Percentiles rank a stretch among this genome's conserved stretches.
phyloP scores from a whole-genome alignment of 37 sponge, comb jelly and placozoan genomes.

The Halichondria panicea region DNA sequence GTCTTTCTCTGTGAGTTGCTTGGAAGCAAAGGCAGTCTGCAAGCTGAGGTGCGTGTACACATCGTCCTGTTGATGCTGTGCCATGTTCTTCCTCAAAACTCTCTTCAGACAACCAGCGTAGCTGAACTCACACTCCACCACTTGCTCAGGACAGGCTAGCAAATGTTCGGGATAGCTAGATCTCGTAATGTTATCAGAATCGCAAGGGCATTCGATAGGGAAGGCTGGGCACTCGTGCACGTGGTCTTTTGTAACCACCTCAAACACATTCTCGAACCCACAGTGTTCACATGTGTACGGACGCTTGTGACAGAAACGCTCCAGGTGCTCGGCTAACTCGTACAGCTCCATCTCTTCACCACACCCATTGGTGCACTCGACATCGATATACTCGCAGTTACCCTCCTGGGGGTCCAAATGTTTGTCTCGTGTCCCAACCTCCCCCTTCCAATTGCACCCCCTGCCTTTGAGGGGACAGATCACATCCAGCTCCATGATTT shows the following conservation, averaged over 20 bases:
- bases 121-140: slow-evolving; percentile 11
- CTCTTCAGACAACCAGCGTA: slow-evolving; percentile 1
- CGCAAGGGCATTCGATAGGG: slow-evolving; percentile 18
- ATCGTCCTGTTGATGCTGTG: background rate
- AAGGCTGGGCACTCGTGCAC: background rate
- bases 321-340: background rate
- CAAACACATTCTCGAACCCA: background rate
- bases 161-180: slow-evolving; percentile 1
- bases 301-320: slow-evolving; percentile 1
- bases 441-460: slow-evolving; percentile 22
- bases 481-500: slow-evolving; percentile 1
- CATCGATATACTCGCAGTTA: slow-evolving; percentile 10
- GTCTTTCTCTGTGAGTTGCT: too few relatives aligned
- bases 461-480: background rate
- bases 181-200: background rate
- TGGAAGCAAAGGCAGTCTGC: too few relatives aligned
- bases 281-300: slow-evolving; percentile 10
- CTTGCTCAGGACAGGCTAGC: background rate
- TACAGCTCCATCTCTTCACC: background rate
- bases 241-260: background rate
- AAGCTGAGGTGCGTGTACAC: background rate
- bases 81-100: background rate
- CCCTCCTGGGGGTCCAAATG: slow-evolving; percentile 4
- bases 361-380: slow-evolving; percentile 15
- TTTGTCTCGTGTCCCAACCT: background rate